Conservation (phyloP, 2,113 vertebrate genomes). For the Blennius ocellaris region DNA sequence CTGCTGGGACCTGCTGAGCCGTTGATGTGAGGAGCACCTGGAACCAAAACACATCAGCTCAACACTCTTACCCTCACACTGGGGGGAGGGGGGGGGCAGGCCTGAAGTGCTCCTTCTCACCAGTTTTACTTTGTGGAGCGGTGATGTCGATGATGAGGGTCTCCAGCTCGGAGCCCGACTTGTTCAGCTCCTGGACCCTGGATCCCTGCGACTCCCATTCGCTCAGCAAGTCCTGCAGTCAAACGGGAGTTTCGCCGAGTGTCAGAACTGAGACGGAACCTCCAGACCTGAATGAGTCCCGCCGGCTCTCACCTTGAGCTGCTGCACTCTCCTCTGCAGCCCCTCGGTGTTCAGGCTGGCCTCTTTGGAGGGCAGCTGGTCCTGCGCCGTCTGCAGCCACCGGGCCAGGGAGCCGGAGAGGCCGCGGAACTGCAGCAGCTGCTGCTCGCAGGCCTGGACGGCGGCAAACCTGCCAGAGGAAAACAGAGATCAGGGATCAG, state of each 20-base stretch:
- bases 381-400: slow-evolving; percentile 92
- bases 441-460: slow-evolving; percentile 82
- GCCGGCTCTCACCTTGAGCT: slow-evolving; percentile 87
- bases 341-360: slow-evolving; percentile 85
- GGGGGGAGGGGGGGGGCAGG: background rate
- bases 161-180: slow-evolving; percentile 91
- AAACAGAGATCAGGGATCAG: too few species aligned
- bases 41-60: too few species aligned
- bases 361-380: slow-evolving; percentile 86
- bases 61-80: too few species aligned
- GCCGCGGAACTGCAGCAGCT: slow-evolving; percentile 79
- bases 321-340: slow-evolving; percentile 88
- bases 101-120: slow-evolving; percentile 52
- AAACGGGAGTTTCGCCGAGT: background rate
- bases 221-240: slow-evolving; percentile 85
- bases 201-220: slow-evolving; percentile 89
- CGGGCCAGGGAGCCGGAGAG: slow-evolving; percentile 85
- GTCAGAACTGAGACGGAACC: background rate
- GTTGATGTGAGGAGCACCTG: slow-evolving; percentile 83
- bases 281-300: background rate
- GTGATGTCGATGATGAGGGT: slow-evolving; percentile 92
- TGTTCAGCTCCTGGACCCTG: slow-evolving; percentile 89
- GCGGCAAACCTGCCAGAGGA: slow-evolving; percentile 66
- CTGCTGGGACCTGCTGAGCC: slow-evolving; percentile 86
- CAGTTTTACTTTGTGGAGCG: slow-evolving; percentile 86